A percentile compares a stretch with the other conserved stretches of the same genome.
phyloP scores from a whole-genome alignment of 2,113 vertebrate genomes.

The Andinoacara biseriatus region DNA sequence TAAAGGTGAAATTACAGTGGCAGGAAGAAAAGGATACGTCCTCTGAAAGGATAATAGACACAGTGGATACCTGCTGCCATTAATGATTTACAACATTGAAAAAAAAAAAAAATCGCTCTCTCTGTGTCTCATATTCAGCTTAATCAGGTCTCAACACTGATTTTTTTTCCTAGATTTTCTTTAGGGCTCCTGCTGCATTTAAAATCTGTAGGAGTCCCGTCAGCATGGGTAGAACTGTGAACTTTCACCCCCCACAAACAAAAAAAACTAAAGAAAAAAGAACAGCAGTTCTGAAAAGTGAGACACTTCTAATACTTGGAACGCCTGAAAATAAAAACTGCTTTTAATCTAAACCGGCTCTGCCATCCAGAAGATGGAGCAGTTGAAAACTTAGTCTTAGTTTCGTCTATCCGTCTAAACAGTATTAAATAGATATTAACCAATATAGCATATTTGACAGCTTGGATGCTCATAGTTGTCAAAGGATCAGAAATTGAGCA shows the following conservation, averaged over 20 bases:
- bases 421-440: neutral
- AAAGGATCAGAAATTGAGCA: neutral
- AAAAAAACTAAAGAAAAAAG: fast-evolving
- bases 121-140: too few relatives aligned
- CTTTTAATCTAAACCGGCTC: neutral
- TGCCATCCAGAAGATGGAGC: neutral
- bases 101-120: too few relatives aligned
- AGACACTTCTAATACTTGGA: neutral
- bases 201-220: neutral
- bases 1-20: neutral
- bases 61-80: fast-evolving
- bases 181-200: neutral
- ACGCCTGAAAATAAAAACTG: neutral
- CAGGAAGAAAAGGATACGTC: neutral
- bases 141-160: too few relatives aligned
- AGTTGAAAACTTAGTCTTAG: neutral
- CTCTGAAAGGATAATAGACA: neutral
- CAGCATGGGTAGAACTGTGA: neutral
- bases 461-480: neutral
- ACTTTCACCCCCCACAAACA: too few relatives aligned
- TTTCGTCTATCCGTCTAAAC: neutral
- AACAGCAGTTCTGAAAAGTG: neutral
- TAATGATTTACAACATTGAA: neutral
- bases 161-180: neutral
- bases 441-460: neutral